phyloP scores from a whole-genome alignment of 1,140 invertebrate species.

The Diplogasteroides magnus region DNA sequence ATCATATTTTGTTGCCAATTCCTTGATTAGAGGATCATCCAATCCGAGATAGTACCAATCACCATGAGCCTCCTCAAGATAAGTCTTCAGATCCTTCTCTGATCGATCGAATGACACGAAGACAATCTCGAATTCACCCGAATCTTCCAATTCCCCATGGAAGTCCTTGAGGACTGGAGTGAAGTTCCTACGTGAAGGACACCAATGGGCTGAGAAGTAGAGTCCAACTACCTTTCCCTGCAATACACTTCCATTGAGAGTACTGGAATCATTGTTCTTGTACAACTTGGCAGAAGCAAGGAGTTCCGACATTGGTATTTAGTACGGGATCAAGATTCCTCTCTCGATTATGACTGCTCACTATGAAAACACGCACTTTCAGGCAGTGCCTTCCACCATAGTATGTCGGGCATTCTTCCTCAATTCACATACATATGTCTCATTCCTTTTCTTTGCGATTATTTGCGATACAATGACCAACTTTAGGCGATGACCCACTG shows the following conservation, averaged over 20 bases:
- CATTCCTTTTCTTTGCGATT: too few species aligned
- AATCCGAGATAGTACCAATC: slow-evolving; percentile 55
- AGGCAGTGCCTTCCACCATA: too few species aligned
- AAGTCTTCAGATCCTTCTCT: slow-evolving; percentile 47
- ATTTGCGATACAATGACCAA: too few species aligned
- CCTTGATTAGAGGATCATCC: slow-evolving; percentile 31
- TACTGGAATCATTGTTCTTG: slow-evolving; percentile 90
- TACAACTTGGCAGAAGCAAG: slow-evolving; percentile 94
- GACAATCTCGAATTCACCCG: slow-evolving; percentile 52
- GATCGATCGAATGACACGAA: slow-evolving; percentile 56
- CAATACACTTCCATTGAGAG: slow-evolving; percentile 75
- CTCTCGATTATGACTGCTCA: too few species aligned
- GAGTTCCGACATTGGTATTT: too few species aligned
- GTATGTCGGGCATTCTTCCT: too few species aligned
- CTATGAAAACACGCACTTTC: too few species aligned
- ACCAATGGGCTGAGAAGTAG: slow-evolving; percentile 63
- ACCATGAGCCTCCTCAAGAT: slow-evolving; percentile 56
- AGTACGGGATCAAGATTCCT: too few species aligned
- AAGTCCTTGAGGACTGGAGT: slow-evolving; percentile 27
- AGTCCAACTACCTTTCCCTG: slow-evolving; percentile 40
- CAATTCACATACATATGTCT: too few species aligned
- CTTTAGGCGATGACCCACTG: too few species aligned
- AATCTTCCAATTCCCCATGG: slow-evolving; percentile 30
- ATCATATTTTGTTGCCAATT: slow-evolving; percentile 67
- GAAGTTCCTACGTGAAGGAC: slow-evolving; percentile 59